A percentile compares a stretch with the other conserved stretches of the same genome.
Evolutionary conservation across 1,140 invertebrate genomes (phyloP).

Genomic region (Drosophila aff.): DNA sequence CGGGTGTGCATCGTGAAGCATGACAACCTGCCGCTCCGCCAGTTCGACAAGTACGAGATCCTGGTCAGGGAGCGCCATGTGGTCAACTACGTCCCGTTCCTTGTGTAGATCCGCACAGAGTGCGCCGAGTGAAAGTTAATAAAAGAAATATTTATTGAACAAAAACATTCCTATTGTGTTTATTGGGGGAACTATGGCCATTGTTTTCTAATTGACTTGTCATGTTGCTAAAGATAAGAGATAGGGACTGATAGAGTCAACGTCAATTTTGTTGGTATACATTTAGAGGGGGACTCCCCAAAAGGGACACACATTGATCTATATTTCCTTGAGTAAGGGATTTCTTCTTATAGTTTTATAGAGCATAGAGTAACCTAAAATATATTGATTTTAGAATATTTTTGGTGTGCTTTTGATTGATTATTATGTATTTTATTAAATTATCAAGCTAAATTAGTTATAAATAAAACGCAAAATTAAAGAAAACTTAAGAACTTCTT

Average conservation of each 20-base stretch:
- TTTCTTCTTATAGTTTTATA: not conserved
- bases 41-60: constrained; percentile 41
- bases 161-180: not conserved
- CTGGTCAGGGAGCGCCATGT: constrained; percentile 14
- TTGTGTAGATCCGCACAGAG: not conserved
- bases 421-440: no score
- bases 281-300: not conserved
- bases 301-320: not conserved
- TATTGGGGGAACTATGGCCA: constrained; percentile 7
- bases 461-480: no score
- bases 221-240: constrained; percentile 8
- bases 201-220: constrained; percentile 19
- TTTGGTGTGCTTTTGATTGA: not conserved
- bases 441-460: no score
- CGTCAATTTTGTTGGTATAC: not conserved
- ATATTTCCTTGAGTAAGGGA: not conserved
- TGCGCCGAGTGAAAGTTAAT: not conserved
- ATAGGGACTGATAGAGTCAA: not conserved
- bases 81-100: not conserved
- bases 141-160: constrained; percentile 26
- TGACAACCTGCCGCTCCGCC: constrained; percentile 11
- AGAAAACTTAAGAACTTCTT: no score
- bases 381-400: not conserved
- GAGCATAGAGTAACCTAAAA: not conserved
- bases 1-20: constrained; percentile 26